Evolutionary conservation across 2,888 invertebrate species (phyloP).

Genomic region (Perithous albicinctus): DNA sequence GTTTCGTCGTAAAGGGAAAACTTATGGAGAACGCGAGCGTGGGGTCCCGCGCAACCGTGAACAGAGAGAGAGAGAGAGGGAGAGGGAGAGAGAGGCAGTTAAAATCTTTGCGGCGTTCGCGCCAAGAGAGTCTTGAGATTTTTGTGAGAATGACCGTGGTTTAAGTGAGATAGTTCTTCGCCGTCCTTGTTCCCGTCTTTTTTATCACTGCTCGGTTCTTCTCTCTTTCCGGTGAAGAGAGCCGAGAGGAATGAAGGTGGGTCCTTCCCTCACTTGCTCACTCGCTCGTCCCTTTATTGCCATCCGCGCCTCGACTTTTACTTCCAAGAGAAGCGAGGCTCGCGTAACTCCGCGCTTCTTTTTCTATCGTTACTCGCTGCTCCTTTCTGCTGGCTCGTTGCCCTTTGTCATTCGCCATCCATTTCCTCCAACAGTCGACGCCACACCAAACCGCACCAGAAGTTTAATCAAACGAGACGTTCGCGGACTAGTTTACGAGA

Average conservation of each 20-base stretch:
- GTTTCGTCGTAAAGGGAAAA: constrained; percentile 66
- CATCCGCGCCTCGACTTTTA: constrained; percentile 58
- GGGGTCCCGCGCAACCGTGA: constrained; percentile 43
- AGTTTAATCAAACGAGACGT: constrained; percentile 69
- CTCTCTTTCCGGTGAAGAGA: constrained; percentile 3
- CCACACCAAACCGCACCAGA: constrained; percentile 46
- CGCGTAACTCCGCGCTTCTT: constrained; percentile 49
- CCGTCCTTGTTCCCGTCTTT: constrained; percentile 40
- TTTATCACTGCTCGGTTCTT: neutral
- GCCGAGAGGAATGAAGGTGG: constrained; percentile 48
- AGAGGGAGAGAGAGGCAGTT: too few relatives aligned
- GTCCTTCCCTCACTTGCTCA: constrained; percentile 46
- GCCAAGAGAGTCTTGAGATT: constrained; percentile 57
- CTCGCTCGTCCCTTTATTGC: constrained; percentile 59
- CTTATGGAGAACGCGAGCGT: constrained; percentile 65
- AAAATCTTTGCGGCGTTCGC: constrained; percentile 60
- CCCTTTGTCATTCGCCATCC: constrained; percentile 52
- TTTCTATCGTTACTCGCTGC: constrained; percentile 48
- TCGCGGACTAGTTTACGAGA: constrained; percentile 64
- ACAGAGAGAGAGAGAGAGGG: too few relatives aligned
- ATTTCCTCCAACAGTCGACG: constrained; percentile 24
- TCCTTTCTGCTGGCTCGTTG: constrained; percentile 45
- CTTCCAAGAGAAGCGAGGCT: constrained; percentile 55
- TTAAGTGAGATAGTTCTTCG: constrained; percentile 60
- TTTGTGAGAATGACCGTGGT: constrained; percentile 67